Evolutionary conservation across 2,113 vertebrate species (phyloP).

Genomic region (Sarotherodon lohbergeri): DNA sequence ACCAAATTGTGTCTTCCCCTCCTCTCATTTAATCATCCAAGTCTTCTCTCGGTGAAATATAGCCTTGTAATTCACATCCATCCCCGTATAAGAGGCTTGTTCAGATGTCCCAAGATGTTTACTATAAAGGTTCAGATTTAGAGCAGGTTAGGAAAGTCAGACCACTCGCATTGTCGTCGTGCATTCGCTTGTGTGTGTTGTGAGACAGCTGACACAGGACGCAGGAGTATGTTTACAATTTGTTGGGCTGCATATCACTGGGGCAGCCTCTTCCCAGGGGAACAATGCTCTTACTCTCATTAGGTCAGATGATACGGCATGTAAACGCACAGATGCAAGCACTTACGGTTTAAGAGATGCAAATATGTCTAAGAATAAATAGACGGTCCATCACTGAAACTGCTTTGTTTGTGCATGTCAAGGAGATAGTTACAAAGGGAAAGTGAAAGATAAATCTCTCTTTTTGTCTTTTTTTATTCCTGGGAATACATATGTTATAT

Average conservation of each 20-base stretch:
- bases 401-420: constrained; percentile 9
- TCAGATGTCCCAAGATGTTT: constrained; percentile 72
- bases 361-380: constrained; percentile 60
- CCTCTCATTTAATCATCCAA: constrained; percentile 53
- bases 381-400: constrained; percentile 41
- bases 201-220: constrained; percentile 17
- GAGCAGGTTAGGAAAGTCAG: constrained; percentile 66
- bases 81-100: constrained; percentile 59
- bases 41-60: constrained; percentile 63
- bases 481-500: background rate
- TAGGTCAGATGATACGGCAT: constrained; percentile 51
- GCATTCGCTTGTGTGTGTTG: constrained; percentile 27
- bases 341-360: constrained; percentile 44
- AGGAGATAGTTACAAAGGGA: background rate
- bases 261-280: constrained; percentile 50
- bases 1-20: constrained; percentile 63
- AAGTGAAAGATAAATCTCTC: background rate
- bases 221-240: constrained; percentile 65
- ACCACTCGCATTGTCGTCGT: constrained; percentile 1
- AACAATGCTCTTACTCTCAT: constrained; percentile 63
- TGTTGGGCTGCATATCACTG: constrained; percentile 40
- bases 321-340: constrained; percentile 65
- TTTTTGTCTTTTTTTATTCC: background rate
- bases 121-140: constrained; percentile 75
- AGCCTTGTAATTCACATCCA: constrained; percentile 67